These are phyloP conservation scores for Pseudotriccus pelzelni DNA, from an alignment of 2,797 vertebrate species.

Conservation along the genomic window DNA sequence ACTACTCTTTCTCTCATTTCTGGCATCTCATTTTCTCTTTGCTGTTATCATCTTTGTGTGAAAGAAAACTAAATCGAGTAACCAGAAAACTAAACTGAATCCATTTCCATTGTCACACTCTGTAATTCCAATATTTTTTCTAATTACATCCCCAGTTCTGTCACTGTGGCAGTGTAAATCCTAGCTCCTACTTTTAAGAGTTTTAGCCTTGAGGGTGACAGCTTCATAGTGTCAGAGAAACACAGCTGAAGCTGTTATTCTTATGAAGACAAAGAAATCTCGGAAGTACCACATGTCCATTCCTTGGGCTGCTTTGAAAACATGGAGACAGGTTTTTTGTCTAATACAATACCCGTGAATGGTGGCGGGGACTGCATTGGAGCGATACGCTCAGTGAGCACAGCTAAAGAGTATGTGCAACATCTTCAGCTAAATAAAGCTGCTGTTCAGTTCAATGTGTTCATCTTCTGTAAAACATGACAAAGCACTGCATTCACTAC, in stretches of 20 bases:
- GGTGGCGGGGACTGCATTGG: background rate
- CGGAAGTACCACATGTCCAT: background rate
- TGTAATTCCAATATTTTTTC: background rate
- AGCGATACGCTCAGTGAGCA: background rate
- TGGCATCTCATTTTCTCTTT: background rate
- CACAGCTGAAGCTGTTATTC: accelerated
- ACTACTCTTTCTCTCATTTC: background rate
- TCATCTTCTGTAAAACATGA: background rate
- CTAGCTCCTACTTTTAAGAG: background rate
- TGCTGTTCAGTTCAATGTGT: background rate
- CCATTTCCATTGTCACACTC: background rate
- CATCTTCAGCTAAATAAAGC: background rate
- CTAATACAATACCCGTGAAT: background rate
- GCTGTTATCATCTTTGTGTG: background rate
- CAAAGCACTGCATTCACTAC: background rate
- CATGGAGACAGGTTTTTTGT: background rate
- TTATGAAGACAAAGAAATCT: background rate
- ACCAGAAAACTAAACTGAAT: background rate
- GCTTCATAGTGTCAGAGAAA: background rate
- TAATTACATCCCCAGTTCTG: background rate
- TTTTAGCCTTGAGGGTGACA: background rate
- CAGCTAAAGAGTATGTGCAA: background rate
- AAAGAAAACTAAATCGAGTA: background rate
- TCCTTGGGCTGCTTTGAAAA: background rate
- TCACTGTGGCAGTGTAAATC: background rate